These are phyloP conservation scores for Chelonus formosanus DNA, from an alignment of 2,888 invertebrate genomes.

Conservation along the genomic window DNA sequence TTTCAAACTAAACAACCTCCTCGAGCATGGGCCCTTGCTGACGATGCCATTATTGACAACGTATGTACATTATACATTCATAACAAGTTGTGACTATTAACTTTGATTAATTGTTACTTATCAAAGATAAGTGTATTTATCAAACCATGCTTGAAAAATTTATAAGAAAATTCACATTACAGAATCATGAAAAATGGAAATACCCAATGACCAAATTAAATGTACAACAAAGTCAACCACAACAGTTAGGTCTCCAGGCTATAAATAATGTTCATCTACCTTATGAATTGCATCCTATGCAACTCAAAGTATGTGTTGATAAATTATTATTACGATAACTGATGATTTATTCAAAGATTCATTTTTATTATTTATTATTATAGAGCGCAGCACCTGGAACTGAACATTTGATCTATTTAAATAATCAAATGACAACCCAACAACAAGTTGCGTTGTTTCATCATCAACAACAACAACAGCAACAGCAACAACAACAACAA, in stretches of 20 bases:
- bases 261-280: slow-evolving; percentile 65
- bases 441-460: slow-evolving; percentile 62
- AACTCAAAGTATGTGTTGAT: slow-evolving; percentile 57
- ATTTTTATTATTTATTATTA: slow-evolving; percentile 25
- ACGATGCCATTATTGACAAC: slow-evolving; percentile 84
- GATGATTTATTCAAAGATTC: neutral
- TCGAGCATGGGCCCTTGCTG: slow-evolving; percentile 82
- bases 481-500: slow-evolving; percentile 73
- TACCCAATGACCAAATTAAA: slow-evolving; percentile 69
- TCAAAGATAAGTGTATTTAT: no score
- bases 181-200: slow-evolving; percentile 90
- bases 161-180: slow-evolving; percentile 38
- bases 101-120: no score
- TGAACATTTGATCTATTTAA: slow-evolving; percentile 67
- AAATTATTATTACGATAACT: no score
- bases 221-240: slow-evolving; percentile 69
- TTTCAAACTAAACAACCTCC: slow-evolving; percentile 79
- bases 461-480: slow-evolving; percentile 65
- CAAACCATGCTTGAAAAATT: no score
- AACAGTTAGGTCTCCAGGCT: slow-evolving; percentile 69
- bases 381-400: slow-evolving; percentile 70
- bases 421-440: slow-evolving; percentile 65
- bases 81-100: no score
- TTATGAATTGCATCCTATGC: slow-evolving; percentile 63
- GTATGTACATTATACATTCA: slow-evolving; percentile 67